Percentiles rank a stretch among this genome's conserved stretches.
These are phyloP conservation scores for Corbicula japonica DNA, from an alignment of 2,888 invertebrate genomes.

Conservation along the genomic window DNA sequence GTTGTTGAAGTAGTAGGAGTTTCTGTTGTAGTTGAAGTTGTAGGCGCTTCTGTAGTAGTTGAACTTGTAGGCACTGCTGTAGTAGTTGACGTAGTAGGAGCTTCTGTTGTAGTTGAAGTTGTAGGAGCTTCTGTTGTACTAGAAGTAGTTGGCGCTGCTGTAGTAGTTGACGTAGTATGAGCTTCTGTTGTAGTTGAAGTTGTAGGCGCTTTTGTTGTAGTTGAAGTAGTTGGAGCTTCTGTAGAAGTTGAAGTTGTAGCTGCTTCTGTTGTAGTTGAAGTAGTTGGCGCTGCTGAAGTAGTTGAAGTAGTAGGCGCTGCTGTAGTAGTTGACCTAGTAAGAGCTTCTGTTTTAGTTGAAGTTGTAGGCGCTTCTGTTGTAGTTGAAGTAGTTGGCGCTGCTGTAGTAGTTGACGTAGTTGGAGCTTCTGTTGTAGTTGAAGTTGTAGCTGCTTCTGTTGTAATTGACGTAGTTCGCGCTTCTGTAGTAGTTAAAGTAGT, in stretches of 20 bases:
- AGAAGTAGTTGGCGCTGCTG: slow-evolving; percentile 7
- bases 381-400: too few species aligned
- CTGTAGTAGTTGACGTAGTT: too few species aligned
- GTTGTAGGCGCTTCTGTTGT: too few species aligned
- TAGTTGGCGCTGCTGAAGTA: background rate
- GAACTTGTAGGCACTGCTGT: slow-evolving; percentile 8
- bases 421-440: too few species aligned
- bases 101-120: slow-evolving; percentile 3
- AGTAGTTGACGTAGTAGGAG: slow-evolving; percentile 15
- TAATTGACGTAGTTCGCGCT: too few species aligned
- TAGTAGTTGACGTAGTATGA: background rate
- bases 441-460: too few species aligned
- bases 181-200: slow-evolving; percentile 1
- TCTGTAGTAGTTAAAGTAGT: too few species aligned
- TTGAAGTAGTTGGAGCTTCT: background rate
- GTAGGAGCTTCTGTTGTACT: slow-evolving; percentile 12
- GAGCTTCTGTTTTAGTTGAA: too few species aligned
- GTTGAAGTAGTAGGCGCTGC: background rate
- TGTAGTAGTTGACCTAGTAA: too few species aligned
- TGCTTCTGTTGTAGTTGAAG: background rate
- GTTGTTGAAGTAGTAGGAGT: background rate
- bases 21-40: slow-evolving; percentile 10
- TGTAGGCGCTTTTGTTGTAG: background rate
- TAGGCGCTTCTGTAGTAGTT: slow-evolving; percentile 20
- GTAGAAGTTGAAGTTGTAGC: background rate